phyloP scores from a whole-genome alignment of 1,140 invertebrate species.

The Drosophila murphyi region DNA sequence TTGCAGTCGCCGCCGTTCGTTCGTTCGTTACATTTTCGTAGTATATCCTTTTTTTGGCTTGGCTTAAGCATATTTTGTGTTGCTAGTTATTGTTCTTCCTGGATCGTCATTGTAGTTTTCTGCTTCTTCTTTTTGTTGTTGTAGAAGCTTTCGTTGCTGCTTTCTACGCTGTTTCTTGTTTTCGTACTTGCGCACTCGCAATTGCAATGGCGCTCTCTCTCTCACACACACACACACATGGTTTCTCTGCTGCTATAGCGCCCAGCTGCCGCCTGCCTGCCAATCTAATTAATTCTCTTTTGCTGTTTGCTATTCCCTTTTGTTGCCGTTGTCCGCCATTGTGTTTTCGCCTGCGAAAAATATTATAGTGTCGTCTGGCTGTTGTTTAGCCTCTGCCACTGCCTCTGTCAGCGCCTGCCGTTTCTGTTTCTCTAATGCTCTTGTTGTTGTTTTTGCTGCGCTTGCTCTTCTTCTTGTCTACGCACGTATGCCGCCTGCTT shows the following conservation, averaged over 20 bases:
- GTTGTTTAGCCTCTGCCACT: slow-evolving; percentile 30
- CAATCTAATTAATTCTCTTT: slow-evolving; percentile 80
- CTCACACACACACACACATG: slow-evolving; percentile 12
- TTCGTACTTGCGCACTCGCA: slow-evolving; percentile 62
- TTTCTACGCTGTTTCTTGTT: slow-evolving; percentile 23
- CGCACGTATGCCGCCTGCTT: slow-evolving; percentile 26
- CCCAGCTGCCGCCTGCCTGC: slow-evolving; percentile 64
- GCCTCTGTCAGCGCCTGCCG: slow-evolving; percentile 29
- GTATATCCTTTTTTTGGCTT: slow-evolving; percentile 30
- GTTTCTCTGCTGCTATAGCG: slow-evolving; percentile 25
- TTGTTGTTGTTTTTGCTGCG: slow-evolving; percentile 24
- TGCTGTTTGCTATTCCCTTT: slow-evolving; percentile 42
- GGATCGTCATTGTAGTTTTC: slow-evolving; percentile 38
- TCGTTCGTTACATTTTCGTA: slow-evolving; percentile 45
- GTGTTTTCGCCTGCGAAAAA: slow-evolving; percentile 7
- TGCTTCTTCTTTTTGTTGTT: background rate
- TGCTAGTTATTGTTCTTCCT: slow-evolving; percentile 23
- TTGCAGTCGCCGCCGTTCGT: slow-evolving; percentile 5
- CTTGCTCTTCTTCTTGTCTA: slow-evolving; percentile 12
- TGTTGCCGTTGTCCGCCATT: slow-evolving; percentile 59
- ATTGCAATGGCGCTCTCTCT: slow-evolving; percentile 11
- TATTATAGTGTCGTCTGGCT: slow-evolving; percentile 51
- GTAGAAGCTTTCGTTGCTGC: slow-evolving; percentile 27
- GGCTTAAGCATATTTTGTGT: slow-evolving; percentile 8
- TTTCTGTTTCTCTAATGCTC: slow-evolving; percentile 23